Conservation (phyloP, 2,888 invertebrate genomes). For the Mythimna impura region DNA sequence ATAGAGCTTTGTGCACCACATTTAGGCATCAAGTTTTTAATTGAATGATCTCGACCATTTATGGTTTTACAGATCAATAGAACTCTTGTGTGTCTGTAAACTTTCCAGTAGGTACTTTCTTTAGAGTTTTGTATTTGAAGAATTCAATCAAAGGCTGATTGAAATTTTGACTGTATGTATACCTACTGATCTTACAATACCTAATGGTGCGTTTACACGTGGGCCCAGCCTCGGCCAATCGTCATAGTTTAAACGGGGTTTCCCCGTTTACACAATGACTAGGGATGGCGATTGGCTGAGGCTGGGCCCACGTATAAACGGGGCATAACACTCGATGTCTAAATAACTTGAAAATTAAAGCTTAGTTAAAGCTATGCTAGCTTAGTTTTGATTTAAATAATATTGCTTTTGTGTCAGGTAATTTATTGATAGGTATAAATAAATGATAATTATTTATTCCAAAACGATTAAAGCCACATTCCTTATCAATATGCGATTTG, state of each 20-base stretch:
- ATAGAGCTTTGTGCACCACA: neutral
- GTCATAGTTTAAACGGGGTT: too few relatives aligned
- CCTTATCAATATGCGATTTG: constrained; percentile 50
- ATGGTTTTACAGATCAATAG: neutral
- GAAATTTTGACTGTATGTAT: neutral
- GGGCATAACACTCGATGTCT: neutral
- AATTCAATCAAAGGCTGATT: too few relatives aligned
- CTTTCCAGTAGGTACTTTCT: too few relatives aligned
- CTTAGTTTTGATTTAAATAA: constrained; percentile 16
- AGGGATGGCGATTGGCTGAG: too few relatives aligned
- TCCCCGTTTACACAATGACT: too few relatives aligned
- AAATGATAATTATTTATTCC: constrained; percentile 44
- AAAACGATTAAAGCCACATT: constrained; percentile 44
- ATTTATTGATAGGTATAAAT: constrained; percentile 17
- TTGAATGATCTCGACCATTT: neutral
- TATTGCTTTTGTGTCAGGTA: constrained; percentile 5
- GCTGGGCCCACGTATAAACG: too few relatives aligned
- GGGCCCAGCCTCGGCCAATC: too few relatives aligned
- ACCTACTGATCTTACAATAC: too few relatives aligned
- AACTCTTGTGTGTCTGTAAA: neutral
- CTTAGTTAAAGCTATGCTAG: neutral
- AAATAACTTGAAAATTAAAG: neutral
- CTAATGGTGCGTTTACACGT: too few relatives aligned
- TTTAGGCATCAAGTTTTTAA: neutral
- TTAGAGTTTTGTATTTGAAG: neutral